phyloP scores from a whole-genome alignment of 2,888 invertebrate genomes.

The Scelioninae gen. 1 region DNA sequence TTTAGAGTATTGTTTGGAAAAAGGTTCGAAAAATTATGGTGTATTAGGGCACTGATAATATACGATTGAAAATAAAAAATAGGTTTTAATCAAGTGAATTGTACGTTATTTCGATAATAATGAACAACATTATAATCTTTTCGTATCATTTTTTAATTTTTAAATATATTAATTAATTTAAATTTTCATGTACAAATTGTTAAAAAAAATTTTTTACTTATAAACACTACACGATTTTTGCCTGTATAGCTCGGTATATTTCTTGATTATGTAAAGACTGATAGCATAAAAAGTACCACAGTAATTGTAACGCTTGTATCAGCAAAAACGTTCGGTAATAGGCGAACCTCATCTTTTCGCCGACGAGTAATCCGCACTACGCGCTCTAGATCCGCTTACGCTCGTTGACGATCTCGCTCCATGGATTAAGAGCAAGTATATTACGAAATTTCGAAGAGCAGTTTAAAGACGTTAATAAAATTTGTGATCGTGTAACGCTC shows the following conservation, averaged over 20 bases:
- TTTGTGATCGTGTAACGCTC: conserved; percentile 29
- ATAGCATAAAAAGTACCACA: conserved; percentile 24
- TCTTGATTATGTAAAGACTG: conserved; percentile 19
- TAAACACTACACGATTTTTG: conserved; percentile 13
- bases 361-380: conserved; percentile 48
- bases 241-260: conserved; percentile 17
- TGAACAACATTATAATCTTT: no score
- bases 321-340: conserved; percentile 36
- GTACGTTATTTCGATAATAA: no score
- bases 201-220: no score
- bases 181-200: no score
- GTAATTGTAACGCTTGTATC: conserved; percentile 35
- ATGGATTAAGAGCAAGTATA: conserved; percentile 65
- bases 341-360: conserved; percentile 42
- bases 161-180: no score
- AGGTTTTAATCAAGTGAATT: no score
- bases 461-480: conserved; percentile 61
- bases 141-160: no score
- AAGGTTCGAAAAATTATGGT: no score
- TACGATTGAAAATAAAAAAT: no score
- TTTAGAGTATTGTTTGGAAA: no score
- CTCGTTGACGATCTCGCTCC: conserved; percentile 55
- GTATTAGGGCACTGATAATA: no score
- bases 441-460: conserved; percentile 54
- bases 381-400: conserved; percentile 60